Conservation (phyloP, 2,113 vertebrate genomes). For the Semnornis frantzii region DNA sequence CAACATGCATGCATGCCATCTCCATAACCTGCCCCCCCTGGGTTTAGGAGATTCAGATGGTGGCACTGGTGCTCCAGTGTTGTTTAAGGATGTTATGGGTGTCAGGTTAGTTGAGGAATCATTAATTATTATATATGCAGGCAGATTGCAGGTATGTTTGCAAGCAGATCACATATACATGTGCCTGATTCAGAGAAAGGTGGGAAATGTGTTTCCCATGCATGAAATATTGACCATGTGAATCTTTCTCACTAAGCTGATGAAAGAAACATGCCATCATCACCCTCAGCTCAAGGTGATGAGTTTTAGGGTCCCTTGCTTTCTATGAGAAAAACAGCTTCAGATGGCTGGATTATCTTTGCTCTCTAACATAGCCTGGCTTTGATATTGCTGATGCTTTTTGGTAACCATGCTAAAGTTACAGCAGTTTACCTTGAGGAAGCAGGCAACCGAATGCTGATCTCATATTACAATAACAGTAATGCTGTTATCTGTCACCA, state of each 20-base stretch:
- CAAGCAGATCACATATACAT: neutral
- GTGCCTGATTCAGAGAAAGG: neutral
- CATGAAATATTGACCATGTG: neutral
- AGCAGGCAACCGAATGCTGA: conserved; percentile 20
- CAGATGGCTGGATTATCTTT: neutral
- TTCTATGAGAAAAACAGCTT: neutral
- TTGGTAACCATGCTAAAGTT: conserved; percentile 39
- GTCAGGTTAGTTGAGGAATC: neutral
- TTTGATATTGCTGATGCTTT: conserved; percentile 33
- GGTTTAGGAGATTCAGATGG: neutral
- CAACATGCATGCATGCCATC: rapidly evolving
- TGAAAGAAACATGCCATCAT: neutral
- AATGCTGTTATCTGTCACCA: conserved; percentile 75
- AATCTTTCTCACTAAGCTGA: neutral
- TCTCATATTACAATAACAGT: conserved; percentile 67
- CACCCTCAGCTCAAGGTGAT: neutral
- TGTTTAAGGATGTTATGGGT: neutral
- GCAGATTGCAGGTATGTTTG: neutral
- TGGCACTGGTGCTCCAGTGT: neutral
- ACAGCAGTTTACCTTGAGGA: conserved; percentile 54
- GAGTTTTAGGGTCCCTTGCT: neutral
- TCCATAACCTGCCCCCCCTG: neutral
- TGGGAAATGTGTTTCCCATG: neutral
- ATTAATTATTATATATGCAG: neutral
- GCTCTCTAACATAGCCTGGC: neutral